Conservation (phyloP, 1,140 invertebrate genomes). For the Drosophila novamexicana region DNA sequence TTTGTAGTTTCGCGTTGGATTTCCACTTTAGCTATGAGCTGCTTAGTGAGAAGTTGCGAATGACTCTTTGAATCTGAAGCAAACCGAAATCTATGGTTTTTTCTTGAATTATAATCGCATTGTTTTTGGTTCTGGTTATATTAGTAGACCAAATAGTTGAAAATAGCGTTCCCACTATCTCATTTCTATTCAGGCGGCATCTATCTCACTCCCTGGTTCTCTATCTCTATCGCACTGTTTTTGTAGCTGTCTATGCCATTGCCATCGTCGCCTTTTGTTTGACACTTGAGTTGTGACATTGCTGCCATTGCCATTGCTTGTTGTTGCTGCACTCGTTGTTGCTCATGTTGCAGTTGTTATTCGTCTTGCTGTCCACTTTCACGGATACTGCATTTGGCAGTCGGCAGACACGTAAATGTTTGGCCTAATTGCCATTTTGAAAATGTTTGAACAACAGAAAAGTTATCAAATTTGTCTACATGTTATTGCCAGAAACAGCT, state of each 20-base stretch:
- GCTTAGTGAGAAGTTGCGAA: constrained; percentile 24
- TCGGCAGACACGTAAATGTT: constrained; percentile 54
- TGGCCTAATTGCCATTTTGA: constrained; percentile 58
- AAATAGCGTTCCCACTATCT: neutral
- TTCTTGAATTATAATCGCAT: constrained; percentile 6
- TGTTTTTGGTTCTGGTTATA: neutral
- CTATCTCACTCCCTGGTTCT: neutral
- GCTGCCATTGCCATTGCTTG: constrained; percentile 58
- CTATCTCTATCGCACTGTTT: constrained; percentile 4
- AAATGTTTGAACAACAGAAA: constrained; percentile 21
- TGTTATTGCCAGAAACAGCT: neutral
- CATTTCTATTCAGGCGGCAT: neutral
- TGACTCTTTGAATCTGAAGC: neutral
- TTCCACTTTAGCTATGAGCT: constrained; percentile 30
- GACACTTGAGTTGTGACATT: constrained; percentile 73
- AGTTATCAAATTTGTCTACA: constrained; percentile 14
- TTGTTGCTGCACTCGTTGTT: constrained; percentile 33
- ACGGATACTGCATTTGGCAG: constrained; percentile 64
- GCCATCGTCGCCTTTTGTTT: constrained; percentile 66
- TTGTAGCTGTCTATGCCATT: constrained; percentile 34
- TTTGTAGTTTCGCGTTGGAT: constrained; percentile 26
- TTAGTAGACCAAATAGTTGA: neutral
- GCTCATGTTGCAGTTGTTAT: constrained; percentile 19
- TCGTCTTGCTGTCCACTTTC: constrained; percentile 41
- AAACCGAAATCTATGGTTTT: neutral